Evolutionary conservation across 2,888 invertebrate species (phyloP).

Genomic region (Argyresthia albistria): DNA sequence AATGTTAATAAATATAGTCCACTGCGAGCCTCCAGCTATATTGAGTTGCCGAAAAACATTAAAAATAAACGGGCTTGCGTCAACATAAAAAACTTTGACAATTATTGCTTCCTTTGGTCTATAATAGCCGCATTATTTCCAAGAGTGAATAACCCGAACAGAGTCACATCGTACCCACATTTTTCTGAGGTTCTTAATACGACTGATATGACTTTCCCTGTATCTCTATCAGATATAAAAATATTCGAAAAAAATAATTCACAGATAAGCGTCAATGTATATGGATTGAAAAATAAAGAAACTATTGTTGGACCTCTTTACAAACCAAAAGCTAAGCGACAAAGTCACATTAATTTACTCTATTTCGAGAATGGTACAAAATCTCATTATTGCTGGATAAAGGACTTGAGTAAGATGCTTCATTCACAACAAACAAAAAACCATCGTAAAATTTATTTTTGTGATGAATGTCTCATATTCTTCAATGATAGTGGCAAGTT

Average conservation of each 20-base stretch:
- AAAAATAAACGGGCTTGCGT: not conserved
- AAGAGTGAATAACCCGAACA: not conserved
- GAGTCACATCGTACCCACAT: not conserved
- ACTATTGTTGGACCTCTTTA: not conserved
- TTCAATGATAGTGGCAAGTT: not conserved
- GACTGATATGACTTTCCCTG: not conserved
- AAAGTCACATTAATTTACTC: conserved; percentile 12
- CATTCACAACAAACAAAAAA: conserved; percentile 10
- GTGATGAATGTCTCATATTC: not conserved
- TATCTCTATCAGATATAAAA: not conserved
- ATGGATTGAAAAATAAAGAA: not conserved
- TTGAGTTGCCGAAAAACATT: not conserved
- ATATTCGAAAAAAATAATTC: not conserved
- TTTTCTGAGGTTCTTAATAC: not conserved
- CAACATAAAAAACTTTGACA: not conserved
- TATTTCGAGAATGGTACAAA: conserved; percentile 4
- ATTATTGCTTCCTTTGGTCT: not conserved
- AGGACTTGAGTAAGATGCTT: conserved; percentile 12
- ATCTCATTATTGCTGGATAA: conserved; percentile 14
- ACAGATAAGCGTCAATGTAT: not conserved
- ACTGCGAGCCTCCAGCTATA: not conserved
- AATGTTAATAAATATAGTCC: not conserved
- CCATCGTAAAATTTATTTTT: conserved; percentile 7
- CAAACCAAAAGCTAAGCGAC: conserved; percentile 4
- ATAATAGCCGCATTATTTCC: not conserved